Percentiles rank a stretch among this genome's conserved stretches.
Conservation (phyloP, 2,113 vertebrate species). For the Oncorhynchus gorbuscha region DNA sequence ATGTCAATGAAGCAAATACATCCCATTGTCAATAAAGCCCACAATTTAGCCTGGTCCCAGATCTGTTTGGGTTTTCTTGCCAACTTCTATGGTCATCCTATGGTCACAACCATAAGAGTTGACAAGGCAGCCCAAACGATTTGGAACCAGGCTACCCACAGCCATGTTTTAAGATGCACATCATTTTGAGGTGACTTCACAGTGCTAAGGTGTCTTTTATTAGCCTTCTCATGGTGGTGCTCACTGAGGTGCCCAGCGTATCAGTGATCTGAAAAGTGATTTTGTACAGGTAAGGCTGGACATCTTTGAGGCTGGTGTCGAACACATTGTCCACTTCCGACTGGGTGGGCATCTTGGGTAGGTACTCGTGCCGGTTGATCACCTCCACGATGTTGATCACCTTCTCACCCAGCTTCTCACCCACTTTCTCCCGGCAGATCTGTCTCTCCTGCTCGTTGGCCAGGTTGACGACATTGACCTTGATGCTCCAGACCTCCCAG, state of each 20-base stretch:
- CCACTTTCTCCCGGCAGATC: conserved; percentile 97
- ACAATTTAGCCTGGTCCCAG: background rate
- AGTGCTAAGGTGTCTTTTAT: conserved; percentile 97
- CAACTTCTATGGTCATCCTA: no score
- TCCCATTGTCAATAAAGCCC: background rate
- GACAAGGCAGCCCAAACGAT: no score
- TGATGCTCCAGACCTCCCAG: conserved; percentile 98
- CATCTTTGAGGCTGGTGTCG: conserved; percentile 92
- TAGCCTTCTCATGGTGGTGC: conserved; percentile 95
- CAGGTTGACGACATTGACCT: conserved; percentile 92
- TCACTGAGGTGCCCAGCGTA: conserved; percentile 91
- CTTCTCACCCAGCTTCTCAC: conserved; percentile 96
- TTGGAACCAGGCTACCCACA: background rate
- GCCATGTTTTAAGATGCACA: background rate
- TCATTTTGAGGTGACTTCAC: conserved; percentile 52
- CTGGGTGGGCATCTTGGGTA: conserved; percentile 99
- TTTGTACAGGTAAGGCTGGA: conserved; percentile 97
- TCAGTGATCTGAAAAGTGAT: conserved; percentile 97
- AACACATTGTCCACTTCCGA: conserved; percentile 98
- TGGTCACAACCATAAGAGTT: no score
- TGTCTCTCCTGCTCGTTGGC: conserved; percentile 96
- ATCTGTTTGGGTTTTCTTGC: no score
- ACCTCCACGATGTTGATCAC: conserved; percentile 97
- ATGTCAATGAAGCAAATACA: background rate
- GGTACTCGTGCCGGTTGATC: conserved; percentile 95